Evolutionary conservation across 2,113 vertebrate species (phyloP).

Genomic region (Stictonetta naevosa): DNA sequence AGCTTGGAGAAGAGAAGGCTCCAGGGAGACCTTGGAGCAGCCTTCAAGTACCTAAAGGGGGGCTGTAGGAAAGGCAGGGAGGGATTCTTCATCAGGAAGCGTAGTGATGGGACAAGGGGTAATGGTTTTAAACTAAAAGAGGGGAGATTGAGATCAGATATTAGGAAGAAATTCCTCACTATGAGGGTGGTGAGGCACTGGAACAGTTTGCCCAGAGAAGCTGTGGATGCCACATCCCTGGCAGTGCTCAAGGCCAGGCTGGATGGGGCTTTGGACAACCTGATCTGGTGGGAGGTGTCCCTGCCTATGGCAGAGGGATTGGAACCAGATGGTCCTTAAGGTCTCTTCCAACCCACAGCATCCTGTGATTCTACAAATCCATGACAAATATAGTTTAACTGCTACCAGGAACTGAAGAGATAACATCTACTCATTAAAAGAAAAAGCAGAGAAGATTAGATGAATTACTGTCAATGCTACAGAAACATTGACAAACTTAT

Average conservation of each 20-base stretch:
- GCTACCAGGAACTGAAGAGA: neutral
- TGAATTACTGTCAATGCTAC: neutral
- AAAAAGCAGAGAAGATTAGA: neutral
- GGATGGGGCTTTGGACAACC: neutral
- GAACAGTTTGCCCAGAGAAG: neutral
- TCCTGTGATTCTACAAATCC: too few relatives aligned
- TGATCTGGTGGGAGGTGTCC: neutral
- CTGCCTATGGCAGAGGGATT: neutral
- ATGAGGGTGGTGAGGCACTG: neutral
- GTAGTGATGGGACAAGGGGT: neutral
- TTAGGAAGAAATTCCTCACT: neutral
- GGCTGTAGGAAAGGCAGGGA: neutral
- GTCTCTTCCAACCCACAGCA: too few relatives aligned
- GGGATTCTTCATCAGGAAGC: neutral
- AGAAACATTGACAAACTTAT: neutral
- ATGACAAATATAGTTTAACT: neutral
- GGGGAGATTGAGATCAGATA: neutral
- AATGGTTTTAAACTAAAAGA: neutral
- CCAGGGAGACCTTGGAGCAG: neutral
- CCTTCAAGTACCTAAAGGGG: neutral
- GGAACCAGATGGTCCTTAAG: too few relatives aligned
- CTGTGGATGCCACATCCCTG: neutral
- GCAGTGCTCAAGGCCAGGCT: neutral
- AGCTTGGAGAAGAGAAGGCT: neutral
- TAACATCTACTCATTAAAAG: neutral